Conservation (phyloP, 2,888 invertebrate genomes). For the Trachelus iudaicus region DNA sequence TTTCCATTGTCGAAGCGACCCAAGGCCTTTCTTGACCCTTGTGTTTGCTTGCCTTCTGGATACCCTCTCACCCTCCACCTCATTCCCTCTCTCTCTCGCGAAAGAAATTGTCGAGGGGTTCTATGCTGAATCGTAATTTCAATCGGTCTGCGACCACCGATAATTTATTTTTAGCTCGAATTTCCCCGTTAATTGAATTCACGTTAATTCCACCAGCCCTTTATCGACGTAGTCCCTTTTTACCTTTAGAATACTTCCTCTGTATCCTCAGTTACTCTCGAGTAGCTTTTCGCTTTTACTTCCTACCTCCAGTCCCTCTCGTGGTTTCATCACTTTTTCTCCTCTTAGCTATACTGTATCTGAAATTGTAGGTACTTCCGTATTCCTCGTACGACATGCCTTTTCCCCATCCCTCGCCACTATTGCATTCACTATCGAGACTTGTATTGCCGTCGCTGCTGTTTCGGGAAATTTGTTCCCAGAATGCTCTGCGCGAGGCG, state of each 20-base stretch:
- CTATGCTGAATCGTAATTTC: background rate
- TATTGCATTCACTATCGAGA: too few species aligned
- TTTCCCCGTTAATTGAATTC: background rate
- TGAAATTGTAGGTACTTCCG: background rate
- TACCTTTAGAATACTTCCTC: background rate
- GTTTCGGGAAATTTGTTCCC: background rate
- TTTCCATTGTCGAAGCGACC: constrained; percentile 1
- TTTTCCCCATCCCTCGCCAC: background rate
- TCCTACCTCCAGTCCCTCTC: background rate
- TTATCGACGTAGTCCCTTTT: background rate
- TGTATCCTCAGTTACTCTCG: background rate
- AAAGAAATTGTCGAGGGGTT: background rate
- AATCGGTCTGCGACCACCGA: background rate
- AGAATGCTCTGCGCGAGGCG: background rate
- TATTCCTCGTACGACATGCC: background rate
- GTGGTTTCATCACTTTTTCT: background rate
- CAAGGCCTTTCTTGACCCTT: constrained; percentile 7
- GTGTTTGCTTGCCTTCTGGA: constrained; percentile 28
- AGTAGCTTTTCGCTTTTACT: background rate
- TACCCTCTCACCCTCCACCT: background rate
- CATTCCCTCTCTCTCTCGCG: background rate
- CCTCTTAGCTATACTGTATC: background rate
- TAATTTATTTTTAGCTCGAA: background rate
- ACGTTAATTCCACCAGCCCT: background rate
- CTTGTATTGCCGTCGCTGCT: background rate